Evolutionary conservation across 2,888 invertebrate species (phyloP), one percentile per base, ranked within the genome.

Genomic region (Apodemia mormo): DNA sequence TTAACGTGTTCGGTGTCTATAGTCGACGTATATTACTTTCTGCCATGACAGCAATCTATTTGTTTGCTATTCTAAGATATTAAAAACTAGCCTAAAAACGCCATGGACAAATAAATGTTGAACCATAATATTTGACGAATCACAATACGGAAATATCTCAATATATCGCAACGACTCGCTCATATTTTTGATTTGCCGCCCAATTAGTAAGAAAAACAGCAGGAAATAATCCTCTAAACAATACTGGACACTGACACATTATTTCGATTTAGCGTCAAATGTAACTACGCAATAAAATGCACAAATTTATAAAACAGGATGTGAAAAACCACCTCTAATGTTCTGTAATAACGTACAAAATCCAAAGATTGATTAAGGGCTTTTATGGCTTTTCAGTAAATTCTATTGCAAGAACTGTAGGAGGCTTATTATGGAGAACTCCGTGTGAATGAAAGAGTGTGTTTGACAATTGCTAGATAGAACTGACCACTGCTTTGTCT

Each of bases 201-300:
- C 90, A 92, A 92, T 92, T 92, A 92, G 84, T 82, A 83, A 87
- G 88, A 89, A 90, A 88, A 90, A 90, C 90, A 90, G 84, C 84
- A 78, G 83, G 79, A 80, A 81, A 85, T 89, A 82, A 83, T 81
- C 78, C 71, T 77, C 81, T 77, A 79, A 85, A 86, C 87, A 85
- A 86, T 79, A 73, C 76, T 68, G 72, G 87, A 86, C 87, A 84
- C 78, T 86, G 88, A 90, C 80, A 80, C 83, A 90, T 92, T 88
- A 85, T 86, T 85, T 81, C 86, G 81, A 86, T 88, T 85, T 84
- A 81, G 77, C 78, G 75, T 73, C 76, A 78, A 76, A 76, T 82
- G 83, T 81, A 82, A 81, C 79, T 79, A 77, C 66, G 67, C 61
- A 8, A 3, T 45, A 65, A 70, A 58, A 56, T 6, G 40, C 52